Evolutionary conservation across 2,797 vertebrate species (phyloP).

Genomic region (Pteropus rufus): DNA sequence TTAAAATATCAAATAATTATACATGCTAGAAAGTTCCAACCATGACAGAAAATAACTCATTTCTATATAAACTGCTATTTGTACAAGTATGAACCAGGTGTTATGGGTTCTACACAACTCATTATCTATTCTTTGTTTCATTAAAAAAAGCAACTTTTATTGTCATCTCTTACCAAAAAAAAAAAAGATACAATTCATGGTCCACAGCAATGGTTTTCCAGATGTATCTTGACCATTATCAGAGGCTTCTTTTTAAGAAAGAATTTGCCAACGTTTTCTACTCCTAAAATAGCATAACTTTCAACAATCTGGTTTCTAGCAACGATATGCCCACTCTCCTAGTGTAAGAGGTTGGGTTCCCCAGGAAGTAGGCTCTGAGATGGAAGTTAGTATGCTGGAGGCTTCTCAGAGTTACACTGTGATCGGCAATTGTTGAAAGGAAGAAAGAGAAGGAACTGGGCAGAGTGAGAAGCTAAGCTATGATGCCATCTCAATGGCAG

Average conservation of each 20-base stretch:
- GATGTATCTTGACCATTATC: neutral
- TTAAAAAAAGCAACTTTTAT: neutral
- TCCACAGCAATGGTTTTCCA: too few relatives aligned
- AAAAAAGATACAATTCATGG: neutral
- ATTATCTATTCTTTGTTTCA: neutral
- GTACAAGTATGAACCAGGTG: neutral
- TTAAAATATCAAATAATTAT: neutral
- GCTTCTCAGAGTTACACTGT: neutral
- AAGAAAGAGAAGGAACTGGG: neutral
- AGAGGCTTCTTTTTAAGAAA: neutral
- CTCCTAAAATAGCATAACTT: neutral
- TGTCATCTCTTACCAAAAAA: neutral
- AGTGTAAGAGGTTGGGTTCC: neutral
- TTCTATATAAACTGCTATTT: neutral
- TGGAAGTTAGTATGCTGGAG: neutral
- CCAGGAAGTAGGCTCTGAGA: neutral
- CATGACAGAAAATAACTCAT: neutral
- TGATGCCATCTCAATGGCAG: neutral
- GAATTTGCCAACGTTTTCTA: neutral
- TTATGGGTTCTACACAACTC: neutral
- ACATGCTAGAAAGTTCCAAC: neutral
- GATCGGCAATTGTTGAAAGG: neutral
- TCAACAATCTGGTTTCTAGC: neutral
- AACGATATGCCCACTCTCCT: neutral
- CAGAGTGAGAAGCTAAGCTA: neutral